phyloP scores from a whole-genome alignment of 2,113 vertebrate species.

The Leuciscus idus region DNA sequence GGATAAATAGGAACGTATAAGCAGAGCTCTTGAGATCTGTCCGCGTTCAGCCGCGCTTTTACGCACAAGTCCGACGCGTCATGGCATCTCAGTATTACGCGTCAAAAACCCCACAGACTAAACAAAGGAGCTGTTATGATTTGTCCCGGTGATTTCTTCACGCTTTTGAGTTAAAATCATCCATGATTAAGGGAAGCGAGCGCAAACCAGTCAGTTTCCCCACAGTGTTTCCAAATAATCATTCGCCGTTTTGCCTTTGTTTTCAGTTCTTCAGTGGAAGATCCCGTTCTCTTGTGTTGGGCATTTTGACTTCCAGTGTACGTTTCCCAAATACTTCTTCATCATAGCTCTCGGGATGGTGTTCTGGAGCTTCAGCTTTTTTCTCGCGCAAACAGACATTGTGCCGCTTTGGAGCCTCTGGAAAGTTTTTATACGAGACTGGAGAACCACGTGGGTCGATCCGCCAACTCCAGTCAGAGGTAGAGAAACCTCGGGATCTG shows the following conservation, averaged over 20 bases:
- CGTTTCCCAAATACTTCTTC: constrained; percentile 41
- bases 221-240: constrained; percentile 49
- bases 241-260: constrained; percentile 38
- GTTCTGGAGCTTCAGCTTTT: constrained; percentile 56
- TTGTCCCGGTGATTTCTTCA: constrained; percentile 18
- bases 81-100: constrained; percentile 53
- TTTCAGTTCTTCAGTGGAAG: constrained; percentile 45
- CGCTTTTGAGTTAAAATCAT: constrained; percentile 50
- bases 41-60: constrained; percentile 44
- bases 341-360: constrained; percentile 56
- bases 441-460: constrained; percentile 75
- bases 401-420: constrained; percentile 68
- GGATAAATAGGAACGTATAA: not conserved
- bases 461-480: constrained; percentile 69
- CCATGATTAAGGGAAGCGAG: constrained; percentile 52
- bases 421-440: constrained; percentile 80
- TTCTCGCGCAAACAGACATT: constrained; percentile 70
- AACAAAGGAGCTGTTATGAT: constrained; percentile 14
- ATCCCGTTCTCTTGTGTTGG: constrained; percentile 53
- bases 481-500: constrained; percentile 38
- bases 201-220: constrained; percentile 26
- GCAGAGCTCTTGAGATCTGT: constrained; percentile 37
- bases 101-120: constrained; percentile 3
- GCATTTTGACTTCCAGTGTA: constrained; percentile 44
- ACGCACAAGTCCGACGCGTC: constrained; percentile 52